Evolutionary conservation across 2,797 vertebrate species (phyloP).

Genomic region (Adelosebastes latens): DNA sequence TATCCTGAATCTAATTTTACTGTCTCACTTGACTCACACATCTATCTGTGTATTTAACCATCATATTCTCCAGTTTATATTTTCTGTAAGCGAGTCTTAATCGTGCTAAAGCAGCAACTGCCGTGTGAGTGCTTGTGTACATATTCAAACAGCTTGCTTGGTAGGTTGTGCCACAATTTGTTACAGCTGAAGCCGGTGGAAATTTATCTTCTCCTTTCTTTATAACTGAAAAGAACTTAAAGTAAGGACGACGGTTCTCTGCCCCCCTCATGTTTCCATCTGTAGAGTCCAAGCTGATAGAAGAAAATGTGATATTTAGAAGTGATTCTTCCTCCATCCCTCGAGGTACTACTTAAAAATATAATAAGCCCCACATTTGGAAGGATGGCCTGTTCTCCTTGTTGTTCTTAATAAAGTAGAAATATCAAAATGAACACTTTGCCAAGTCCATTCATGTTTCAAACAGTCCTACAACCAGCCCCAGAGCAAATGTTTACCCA

Average conservation of each 20-base stretch:
- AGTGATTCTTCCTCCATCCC: conserved; percentile 12
- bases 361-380: conserved; percentile 40
- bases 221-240: background rate
- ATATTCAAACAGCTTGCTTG: conserved; percentile 9
- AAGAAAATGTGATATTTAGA: conserved; percentile 22
- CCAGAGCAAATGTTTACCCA: conserved; percentile 67
- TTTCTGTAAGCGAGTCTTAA: background rate
- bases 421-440: conserved; percentile 50
- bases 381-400: conserved; percentile 40
- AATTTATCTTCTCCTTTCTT: background rate
- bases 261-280: background rate
- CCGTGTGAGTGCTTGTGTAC: background rate
- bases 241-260: background rate
- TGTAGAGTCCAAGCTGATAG: conserved; percentile 15
- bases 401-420: conserved; percentile 46
- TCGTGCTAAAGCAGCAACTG: background rate
- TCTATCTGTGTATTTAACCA: background rate
- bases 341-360: conserved; percentile 27
- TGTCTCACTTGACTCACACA: conserved; percentile 11
- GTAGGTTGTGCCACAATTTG: background rate
- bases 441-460: conserved; percentile 61
- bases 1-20: background rate
- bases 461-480: conserved; percentile 45
- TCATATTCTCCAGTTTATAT: background rate
- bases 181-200: background rate